Base-by-base conservation (phyloP, 2,797 vertebrate species). In the Capromys pilorides region DNA sequence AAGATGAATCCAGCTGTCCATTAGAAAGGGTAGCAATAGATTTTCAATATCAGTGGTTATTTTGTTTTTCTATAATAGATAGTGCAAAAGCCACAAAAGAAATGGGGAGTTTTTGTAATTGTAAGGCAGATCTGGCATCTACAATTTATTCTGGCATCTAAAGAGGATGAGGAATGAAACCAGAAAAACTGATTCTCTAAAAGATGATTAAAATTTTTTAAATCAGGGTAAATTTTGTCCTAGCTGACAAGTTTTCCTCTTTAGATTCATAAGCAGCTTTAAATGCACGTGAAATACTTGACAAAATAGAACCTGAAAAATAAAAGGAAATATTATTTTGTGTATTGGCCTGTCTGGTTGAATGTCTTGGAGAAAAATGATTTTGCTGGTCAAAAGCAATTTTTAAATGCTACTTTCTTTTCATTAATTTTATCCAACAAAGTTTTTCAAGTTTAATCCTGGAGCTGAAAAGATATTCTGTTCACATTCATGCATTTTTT, bases 361-460 rank as follows among this genome's bases (percentile, higher is more conserved):
- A n/a, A 84, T 88, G 19, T 67, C 49, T 94, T 95, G 80, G 66
- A 95, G 67, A 78, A 22, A 92, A 90, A 84, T 66, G 33, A 19
- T 66, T 85, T 39, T 90, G 24, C 12, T 91, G 62, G 54, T 84
- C 36, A 66, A 54, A 97, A 93, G n/a, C 93, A 86, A 84, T 64
- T 86, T 94, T 45, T 69, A 84, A 90, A 62, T 90, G 73, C 82
- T 75, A 24, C 49, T 91, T 73, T 91, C 49, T 91, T 73, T 91
- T 94, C 66, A 91, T 94, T 80, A 89, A 61, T 91, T 90, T 91
- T 89, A 71, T 77, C 84, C 87, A 59, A 94, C 86, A 80, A 73
- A 71, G 4, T 18, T 92, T 91, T 90, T 71, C 28, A 39, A 71
- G 73, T 71, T 96, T 93, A 94, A 93, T 95, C 41, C 82, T 93